Evolutionary conservation across 2,888 invertebrate species (phyloP).

Genomic region (Clepsis dumicolana): DNA sequence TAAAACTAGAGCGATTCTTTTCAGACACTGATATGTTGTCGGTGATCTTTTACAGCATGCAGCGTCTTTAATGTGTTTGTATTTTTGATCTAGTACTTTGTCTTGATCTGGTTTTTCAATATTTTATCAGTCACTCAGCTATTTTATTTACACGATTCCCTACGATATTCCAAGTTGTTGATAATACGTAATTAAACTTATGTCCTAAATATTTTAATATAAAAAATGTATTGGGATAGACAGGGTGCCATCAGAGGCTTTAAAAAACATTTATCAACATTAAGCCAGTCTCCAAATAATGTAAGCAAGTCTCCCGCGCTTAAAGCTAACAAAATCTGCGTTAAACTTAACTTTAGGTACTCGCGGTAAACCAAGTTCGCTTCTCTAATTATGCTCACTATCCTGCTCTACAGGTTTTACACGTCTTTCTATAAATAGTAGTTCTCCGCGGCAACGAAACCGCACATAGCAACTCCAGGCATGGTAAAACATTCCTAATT

Average conservation of each 20-base stretch:
- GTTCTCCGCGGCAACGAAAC: conserved; percentile 50
- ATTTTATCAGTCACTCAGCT: conserved; percentile 1
- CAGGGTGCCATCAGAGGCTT: too few relatives aligned
- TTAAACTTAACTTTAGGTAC: conserved; percentile 51
- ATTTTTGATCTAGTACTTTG: neutral
- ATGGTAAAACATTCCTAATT: conserved; percentile 52
- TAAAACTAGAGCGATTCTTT: neutral
- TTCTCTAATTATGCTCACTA: conserved; percentile 69
- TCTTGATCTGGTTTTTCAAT: neutral
- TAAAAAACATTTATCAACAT: neutral
- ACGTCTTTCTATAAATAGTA: conserved; percentile 79
- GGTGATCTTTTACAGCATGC: neutral
- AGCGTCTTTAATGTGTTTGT: neutral
- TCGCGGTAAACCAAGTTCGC: conserved; percentile 68
- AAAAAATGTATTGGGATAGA: neutral
- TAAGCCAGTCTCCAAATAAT: neutral
- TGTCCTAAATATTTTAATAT: too few relatives aligned
- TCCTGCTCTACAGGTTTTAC: conserved; percentile 79
- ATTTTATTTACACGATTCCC: too few relatives aligned
- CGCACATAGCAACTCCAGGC: conserved; percentile 44
- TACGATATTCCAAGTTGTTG: too few relatives aligned
- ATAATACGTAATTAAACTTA: too few relatives aligned
- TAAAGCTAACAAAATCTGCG: conserved; percentile 30
- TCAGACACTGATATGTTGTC: neutral
- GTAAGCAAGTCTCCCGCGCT: neutral